Evolutionary conservation across 1,140 invertebrate genomes (phyloP), one percentile per base, ranked within the genome.

Genomic region (Lethrus apterus): DNA sequence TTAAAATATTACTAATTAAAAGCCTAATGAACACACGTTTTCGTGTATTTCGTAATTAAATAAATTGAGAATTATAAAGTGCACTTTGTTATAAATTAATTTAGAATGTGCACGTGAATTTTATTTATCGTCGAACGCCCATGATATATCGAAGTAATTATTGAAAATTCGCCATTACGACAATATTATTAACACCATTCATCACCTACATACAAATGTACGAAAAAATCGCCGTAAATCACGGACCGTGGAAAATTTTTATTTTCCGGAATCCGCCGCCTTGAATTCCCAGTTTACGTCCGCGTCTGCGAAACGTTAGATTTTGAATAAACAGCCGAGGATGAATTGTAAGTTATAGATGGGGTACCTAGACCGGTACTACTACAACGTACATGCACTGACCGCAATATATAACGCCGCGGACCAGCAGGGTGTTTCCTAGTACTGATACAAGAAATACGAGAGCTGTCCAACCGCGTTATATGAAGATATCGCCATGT

Each of bases 401-500:
- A 54, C 47, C 46, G 60, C 57, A 51, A 60, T 63, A 61, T 63
- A 63, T 63, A 63, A 63, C 59, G 55, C 61, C 19, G 40, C 42
- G 50, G 35, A 62, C 29, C 59, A 59, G 61, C 61, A 60, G 61
- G 61, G 59, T 61, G 55, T 61, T 61, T 63, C 59, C 56, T 54
- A 58, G 55, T 56, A 58, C 56, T 58, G 59, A 63, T 63, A 61
- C 59, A 63, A 63, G 61, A 63, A 63, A 61, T 63, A 63, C 61
- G 61, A 63, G 57, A 60, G 57, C 59, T 61, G 59, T 61, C 61
- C 49, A 35, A 52, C 45, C 26, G 46, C 50, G 59, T 57, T 57
- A 60, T 63, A 63, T 63, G 59, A 63, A 63, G 61, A 61, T 59
- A 63, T 63, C 59, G 53, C 50, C 55, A 44, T 59, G 58, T 63